Evolutionary conservation across 2,797 vertebrate species (phyloP).

Genomic region (Luscinia luscinia): DNA sequence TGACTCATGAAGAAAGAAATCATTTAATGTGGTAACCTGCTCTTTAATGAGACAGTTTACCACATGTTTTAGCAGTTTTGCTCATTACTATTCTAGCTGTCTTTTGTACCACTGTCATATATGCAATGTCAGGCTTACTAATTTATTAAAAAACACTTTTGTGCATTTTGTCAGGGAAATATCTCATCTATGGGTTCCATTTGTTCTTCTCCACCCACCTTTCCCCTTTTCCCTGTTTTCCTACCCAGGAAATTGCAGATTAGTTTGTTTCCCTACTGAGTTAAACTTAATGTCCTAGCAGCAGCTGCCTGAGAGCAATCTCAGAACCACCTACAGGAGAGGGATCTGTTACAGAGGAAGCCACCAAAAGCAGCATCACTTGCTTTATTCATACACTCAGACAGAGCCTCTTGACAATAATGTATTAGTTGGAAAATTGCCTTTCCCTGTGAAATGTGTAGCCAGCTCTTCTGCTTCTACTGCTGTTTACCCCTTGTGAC

Average conservation of each 20-base stretch:
- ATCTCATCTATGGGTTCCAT: neutral
- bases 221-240: fast-evolving
- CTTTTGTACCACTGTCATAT: neutral
- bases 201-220: neutral
- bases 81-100: neutral
- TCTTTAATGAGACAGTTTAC: neutral
- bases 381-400: neutral
- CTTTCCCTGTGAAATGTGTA: neutral
- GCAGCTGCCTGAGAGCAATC: neutral
- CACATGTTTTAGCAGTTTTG: neutral
- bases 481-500: neutral
- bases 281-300: neutral
- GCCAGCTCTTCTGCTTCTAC: neutral
- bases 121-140: neutral
- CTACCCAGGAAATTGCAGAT: neutral
- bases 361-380: neutral
- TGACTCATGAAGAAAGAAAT: neutral
- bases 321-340: neutral
- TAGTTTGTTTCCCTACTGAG: neutral
- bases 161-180: neutral
- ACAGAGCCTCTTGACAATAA: neutral
- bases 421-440: neutral
- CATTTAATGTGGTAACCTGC: neutral
- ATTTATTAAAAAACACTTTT: neutral
- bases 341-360: neutral